Percentiles rank a stretch among this genome's conserved stretches.
phyloP scores from a whole-genome alignment of 2,113 vertebrate genomes.

The Pseudolaguvia tuberculata region DNA sequence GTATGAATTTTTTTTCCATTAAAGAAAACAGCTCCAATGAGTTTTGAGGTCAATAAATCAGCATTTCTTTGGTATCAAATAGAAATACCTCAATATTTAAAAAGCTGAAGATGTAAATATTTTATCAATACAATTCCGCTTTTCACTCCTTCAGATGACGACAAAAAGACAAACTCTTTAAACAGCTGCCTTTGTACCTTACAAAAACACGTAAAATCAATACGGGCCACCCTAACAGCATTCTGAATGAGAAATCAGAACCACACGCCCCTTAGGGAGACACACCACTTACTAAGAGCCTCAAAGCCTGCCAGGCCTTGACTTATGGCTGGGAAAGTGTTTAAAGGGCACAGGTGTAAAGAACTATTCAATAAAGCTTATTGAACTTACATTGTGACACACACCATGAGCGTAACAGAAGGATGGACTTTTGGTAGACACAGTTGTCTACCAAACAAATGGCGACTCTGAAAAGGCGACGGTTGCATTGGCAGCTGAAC shows the following conservation, averaged over 20 bases:
- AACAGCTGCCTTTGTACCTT: constrained; percentile 15
- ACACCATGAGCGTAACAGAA: not conserved
- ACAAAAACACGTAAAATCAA: not conserved
- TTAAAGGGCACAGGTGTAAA: constrained; percentile 32
- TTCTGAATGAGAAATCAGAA: constrained; percentile 26
- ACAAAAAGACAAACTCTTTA: constrained; percentile 24
- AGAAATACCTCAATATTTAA: not conserved
- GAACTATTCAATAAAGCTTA: not conserved
- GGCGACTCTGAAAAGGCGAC: not conserved
- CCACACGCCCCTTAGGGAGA: constrained; percentile 22
- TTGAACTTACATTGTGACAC: not conserved
- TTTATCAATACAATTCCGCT: not conserved
- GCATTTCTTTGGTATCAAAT: not conserved
- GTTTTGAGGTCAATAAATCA: not conserved
- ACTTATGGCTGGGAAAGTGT: constrained; percentile 28
- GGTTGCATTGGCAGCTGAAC: constrained; percentile 17
- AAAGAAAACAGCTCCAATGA: not conserved
- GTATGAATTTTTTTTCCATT: too few relatives aligned
- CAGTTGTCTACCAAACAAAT: constrained; percentile 7
- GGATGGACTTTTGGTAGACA: not conserved
- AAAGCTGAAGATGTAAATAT: not conserved
- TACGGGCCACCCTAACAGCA: constrained; percentile 16
- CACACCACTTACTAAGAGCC: constrained; percentile 15
- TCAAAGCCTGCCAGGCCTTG: constrained; percentile 22
- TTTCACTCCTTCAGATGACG: constrained; percentile 7